Base-by-base conservation (phyloP, 53 echinoderm and acorn worm species). In the Paracentrotus lividus region DNA sequence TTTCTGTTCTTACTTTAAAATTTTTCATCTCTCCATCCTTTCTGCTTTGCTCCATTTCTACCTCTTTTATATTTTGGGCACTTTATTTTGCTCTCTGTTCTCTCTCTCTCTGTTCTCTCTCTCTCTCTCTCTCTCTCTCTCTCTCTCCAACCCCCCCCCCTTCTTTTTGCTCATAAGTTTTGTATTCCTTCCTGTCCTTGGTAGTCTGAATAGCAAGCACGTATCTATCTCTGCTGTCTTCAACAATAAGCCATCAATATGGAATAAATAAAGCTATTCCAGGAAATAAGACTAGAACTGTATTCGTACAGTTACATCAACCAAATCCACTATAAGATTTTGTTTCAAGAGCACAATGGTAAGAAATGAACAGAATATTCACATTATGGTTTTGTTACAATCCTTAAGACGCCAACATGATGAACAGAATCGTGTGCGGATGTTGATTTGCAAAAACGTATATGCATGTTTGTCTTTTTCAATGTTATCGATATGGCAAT, bases 51-150 rank as follows among this genome's bases (percentile, higher is more conserved):
- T 4, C 26, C 12, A 3, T 67, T 3, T 67, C 67, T 67, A 8
- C 26, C 5, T 67, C 3, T 3, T 27, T 67, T 24, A 5, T 5
- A 5, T 66, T 66, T 66, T 29, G 4, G 24, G 5, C 6, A 24
- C 67, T 29, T 27, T 26, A 3, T 4, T 8, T 32, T 27, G 21
- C 27, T 1, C 2, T 67, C 3, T 67, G 3, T 15, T 75, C 8
- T 75, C 75, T 40, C 0, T 75, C 75, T 75, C 75, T 75, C 75
- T 32, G 75, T 75, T 40, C 75, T 75, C 0, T 18, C 75, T 75
- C 32, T 75, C 18, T 75, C 42, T 38, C 42, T 24, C 9, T 42
- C 33, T 4, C 75, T 36, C 13, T 40, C 75, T 75, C 36, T 16
- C 1, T 75, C 23, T 31, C 75, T 36, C 75, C 34, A 4, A 2